Conservation (phyloP, 2,113 vertebrate genomes). For the Rhineura floridana region DNA sequence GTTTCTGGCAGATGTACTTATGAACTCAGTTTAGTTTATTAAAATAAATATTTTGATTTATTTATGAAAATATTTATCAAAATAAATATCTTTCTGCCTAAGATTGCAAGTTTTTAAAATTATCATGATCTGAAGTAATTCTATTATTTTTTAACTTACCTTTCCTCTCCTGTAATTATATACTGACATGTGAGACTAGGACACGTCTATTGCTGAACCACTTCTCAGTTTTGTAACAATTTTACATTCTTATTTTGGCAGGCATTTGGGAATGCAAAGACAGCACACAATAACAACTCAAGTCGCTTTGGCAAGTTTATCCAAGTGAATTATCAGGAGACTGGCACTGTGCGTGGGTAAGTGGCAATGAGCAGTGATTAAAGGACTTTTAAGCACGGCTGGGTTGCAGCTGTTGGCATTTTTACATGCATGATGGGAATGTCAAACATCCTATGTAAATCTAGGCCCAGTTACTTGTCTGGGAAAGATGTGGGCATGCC, state of each 20-base stretch:
- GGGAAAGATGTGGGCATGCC: constrained; percentile 2
- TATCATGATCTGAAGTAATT: neutral
- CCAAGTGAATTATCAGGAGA: constrained; percentile 99
- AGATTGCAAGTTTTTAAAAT: neutral
- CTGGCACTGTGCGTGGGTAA: constrained; percentile 96
- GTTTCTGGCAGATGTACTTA: neutral
- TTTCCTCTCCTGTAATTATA: neutral
- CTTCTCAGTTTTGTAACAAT: neutral
- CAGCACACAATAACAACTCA: constrained; percentile 98
- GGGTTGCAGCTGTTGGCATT: neutral
- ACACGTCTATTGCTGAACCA: rapidly evolving
- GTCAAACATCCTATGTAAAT: rapidly evolving
- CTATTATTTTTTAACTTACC: neutral
- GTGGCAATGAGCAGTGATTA: constrained; percentile 23
- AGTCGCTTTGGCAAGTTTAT: constrained; percentile 99
- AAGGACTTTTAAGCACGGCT: constrained; percentile 22
- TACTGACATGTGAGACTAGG: neutral
- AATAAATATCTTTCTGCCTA: too few relatives aligned
- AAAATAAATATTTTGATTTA: too few relatives aligned
- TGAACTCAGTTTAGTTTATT: neutral
- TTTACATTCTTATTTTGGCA: constrained; percentile 71
- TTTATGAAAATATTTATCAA: too few relatives aligned
- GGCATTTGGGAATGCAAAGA: constrained; percentile 99
- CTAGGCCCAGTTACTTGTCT: rapidly evolving
- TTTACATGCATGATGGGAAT: neutral